These are phyloP conservation scores for Nomada hirtipes DNA, from an alignment of 2,888 invertebrate genomes.

Conservation along the genomic window DNA sequence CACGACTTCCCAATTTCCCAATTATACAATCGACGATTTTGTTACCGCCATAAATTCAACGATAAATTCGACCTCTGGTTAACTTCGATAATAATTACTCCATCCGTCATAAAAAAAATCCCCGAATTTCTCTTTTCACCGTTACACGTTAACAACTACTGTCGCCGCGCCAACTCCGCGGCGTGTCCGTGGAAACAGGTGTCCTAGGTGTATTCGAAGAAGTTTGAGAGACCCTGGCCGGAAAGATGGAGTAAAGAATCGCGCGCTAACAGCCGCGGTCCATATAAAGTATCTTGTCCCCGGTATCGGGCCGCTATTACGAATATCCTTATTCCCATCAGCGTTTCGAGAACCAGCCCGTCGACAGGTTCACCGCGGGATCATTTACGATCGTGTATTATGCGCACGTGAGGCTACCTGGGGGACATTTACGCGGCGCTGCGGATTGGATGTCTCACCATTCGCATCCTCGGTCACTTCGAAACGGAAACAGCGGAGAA, in stretches of 20 bases:
- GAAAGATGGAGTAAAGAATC: constrained; percentile 41
- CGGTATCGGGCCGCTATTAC: constrained; percentile 47
- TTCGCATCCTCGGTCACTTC: constrained; percentile 27
- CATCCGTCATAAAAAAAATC: too few species aligned
- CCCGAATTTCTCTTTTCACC: too few species aligned
- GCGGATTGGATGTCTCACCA: constrained; percentile 49
- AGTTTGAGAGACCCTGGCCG: constrained; percentile 34
- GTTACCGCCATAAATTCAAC: too few species aligned
- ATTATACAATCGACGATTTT: too few species aligned
- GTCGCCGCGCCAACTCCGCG: too few species aligned
- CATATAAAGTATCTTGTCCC: constrained; percentile 50
- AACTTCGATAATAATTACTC: too few species aligned
- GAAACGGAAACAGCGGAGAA: constrained; percentile 23
- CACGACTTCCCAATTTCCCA: too few species aligned
- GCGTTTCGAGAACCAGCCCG: constrained; percentile 60
- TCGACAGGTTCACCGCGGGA: constrained; percentile 65
- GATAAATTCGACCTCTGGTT: too few species aligned
- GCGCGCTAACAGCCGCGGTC: constrained; percentile 26
- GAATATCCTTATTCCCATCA: constrained; percentile 53
- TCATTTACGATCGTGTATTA: constrained; percentile 60
- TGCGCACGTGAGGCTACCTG: constrained; percentile 53
- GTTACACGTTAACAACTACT: too few species aligned
- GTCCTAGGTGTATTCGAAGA: neutral
- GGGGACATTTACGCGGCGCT: constrained; percentile 47
- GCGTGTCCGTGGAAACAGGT: too few species aligned